These are phyloP conservation scores for Cerastoderma edule DNA, from an alignment of 2,888 invertebrate species.

Conservation along the genomic window DNA sequence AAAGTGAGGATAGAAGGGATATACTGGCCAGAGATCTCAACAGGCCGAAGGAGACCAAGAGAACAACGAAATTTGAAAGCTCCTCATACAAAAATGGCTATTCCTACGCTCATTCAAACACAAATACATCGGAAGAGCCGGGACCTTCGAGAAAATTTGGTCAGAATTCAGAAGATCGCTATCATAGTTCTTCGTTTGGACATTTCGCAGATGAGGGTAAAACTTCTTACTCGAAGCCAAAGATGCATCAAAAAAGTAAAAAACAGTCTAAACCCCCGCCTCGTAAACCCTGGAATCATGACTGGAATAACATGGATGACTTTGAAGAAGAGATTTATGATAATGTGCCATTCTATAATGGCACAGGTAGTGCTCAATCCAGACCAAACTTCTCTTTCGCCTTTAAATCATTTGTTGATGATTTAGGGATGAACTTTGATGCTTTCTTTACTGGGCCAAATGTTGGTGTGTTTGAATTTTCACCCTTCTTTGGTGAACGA, in stretches of 20 bases:
- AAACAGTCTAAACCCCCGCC: constrained; percentile 24
- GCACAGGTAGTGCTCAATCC: constrained; percentile 17
- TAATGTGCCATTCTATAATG: constrained; percentile 24
- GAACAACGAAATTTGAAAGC: constrained; percentile 25
- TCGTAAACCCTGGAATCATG: constrained; percentile 48
- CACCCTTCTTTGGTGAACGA: constrained; percentile 58
- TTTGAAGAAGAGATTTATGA: constrained; percentile 45
- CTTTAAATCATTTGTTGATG: constrained; percentile 74
- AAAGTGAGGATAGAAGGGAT: constrained; percentile 71
- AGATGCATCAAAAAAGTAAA: constrained; percentile 34
- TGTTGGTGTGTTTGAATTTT: constrained; percentile 57
- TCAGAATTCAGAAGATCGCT: constrained; percentile 42
- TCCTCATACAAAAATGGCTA: constrained; percentile 11
- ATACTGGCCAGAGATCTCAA: constrained; percentile 71
- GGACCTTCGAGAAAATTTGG: constrained; percentile 49
- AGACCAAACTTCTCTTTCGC: constrained; percentile 70
- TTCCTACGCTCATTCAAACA: constrained; percentile 18
- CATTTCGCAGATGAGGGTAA: constrained; percentile 50
- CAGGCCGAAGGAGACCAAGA: constrained; percentile 40
- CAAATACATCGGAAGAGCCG: background rate
- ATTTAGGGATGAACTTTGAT: constrained; percentile 68
- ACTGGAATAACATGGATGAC: constrained; percentile 51
- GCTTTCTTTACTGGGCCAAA: constrained; percentile 57
- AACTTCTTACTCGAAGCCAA: constrained; percentile 26
- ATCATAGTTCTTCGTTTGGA: constrained; percentile 52